Evolutionary conservation across 1,140 invertebrate genomes (phyloP).

Genomic region (Carposina sasakii): DNA sequence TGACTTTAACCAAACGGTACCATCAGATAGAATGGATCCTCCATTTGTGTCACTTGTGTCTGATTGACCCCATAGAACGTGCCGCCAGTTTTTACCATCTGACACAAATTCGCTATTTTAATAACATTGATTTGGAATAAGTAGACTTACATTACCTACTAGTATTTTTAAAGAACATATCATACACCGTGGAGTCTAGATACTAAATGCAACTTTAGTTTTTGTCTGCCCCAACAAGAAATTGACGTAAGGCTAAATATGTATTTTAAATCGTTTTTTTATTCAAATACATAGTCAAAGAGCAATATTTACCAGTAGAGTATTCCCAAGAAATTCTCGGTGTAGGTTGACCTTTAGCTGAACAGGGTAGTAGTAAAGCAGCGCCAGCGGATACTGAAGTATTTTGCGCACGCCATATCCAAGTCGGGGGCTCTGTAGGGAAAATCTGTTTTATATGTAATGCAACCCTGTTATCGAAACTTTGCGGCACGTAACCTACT

Average conservation of each 20-base stretch:
- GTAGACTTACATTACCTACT: too few relatives aligned
- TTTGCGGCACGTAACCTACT: too few relatives aligned
- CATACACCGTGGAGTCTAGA: too few relatives aligned
- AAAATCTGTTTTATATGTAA: slow-evolving; percentile 62
- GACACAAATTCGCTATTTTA: too few relatives aligned
- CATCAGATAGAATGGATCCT: slow-evolving; percentile 52
- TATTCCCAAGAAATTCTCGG: slow-evolving; percentile 64
- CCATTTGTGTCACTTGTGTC: slow-evolving; percentile 42
- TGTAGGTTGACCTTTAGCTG: slow-evolving; percentile 57
- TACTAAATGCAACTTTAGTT: too few relatives aligned
- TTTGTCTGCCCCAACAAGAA: too few relatives aligned
- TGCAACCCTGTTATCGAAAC: too few relatives aligned
- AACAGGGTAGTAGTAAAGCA: slow-evolving; percentile 54
- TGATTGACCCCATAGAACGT: slow-evolving; percentile 54
- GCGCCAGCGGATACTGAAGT: slow-evolving; percentile 61
- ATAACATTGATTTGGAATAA: too few relatives aligned
- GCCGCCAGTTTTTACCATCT: slow-evolving; percentile 63
- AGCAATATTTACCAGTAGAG: slow-evolving; percentile 42
- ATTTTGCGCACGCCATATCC: slow-evolving; percentile 63
- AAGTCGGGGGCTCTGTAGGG: slow-evolving; percentile 52
- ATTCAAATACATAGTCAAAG: neutral
- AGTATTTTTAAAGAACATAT: neutral
- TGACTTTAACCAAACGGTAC: slow-evolving; percentile 72
- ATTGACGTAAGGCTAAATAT: too few relatives aligned
- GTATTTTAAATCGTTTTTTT: too few relatives aligned